Conservation (phyloP, 1,140 invertebrate genomes). For the Platorchestia sp. region DNA sequence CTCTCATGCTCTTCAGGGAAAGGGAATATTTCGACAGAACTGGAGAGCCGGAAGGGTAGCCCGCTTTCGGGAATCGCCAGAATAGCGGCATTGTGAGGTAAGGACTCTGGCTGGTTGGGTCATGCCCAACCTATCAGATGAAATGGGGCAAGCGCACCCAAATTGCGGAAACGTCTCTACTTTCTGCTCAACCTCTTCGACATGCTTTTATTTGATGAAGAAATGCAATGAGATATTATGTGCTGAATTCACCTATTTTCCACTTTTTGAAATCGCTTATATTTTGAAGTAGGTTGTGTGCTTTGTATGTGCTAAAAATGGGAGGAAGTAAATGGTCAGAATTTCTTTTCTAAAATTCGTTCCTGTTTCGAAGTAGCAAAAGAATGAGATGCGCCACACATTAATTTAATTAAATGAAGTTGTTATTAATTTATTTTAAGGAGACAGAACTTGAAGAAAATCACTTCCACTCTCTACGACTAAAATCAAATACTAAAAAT, state of each 20-base stretch:
- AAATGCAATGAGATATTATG: background rate
- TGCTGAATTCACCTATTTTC: background rate
- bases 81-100: background rate
- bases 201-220: background rate
- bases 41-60: background rate
- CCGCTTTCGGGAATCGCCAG: background rate
- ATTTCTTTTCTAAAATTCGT: no score
- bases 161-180: background rate
- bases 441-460: no score
- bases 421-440: no score
- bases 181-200: background rate
- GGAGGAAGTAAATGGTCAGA: no score
- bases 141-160: background rate
- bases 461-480: no score
- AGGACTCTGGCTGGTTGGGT: background rate
- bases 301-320: no score
- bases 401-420: no score
- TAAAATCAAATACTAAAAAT: no score
- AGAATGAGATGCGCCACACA: no score
- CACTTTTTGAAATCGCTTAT: background rate
- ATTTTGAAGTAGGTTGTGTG: no score
- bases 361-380: no score
- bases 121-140: background rate
- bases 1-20: background rate
- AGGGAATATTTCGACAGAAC: constrained; percentile 13